Evolutionary conservation across 1,140 invertebrate genomes (phyloP).

Genomic region (Brachionus paranguensis): DNA sequence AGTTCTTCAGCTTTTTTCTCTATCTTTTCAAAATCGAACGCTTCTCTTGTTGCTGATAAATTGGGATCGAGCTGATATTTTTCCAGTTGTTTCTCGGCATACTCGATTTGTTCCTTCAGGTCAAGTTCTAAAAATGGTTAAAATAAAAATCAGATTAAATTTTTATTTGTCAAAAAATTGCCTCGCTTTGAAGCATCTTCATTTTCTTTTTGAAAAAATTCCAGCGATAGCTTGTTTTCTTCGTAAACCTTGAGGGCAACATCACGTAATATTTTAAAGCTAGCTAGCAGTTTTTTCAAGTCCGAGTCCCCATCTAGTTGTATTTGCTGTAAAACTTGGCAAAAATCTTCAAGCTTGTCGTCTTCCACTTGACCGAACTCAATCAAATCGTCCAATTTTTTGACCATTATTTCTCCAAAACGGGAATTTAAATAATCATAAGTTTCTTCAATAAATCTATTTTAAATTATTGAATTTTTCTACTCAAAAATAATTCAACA

Average conservation of each 20-base stretch:
- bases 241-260: not conserved
- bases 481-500: not conserved
- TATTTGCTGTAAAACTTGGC: not conserved
- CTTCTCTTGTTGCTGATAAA: not conserved
- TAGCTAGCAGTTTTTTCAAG: not conserved
- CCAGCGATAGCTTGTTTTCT: not conserved
- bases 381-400: not conserved
- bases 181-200: slow-evolving; percentile 1
- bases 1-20: not conserved
- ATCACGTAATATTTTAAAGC: not conserved
- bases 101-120: slow-evolving; percentile 18
- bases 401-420: not conserved
- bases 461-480: not conserved
- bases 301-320: not conserved
- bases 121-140: not conserved
- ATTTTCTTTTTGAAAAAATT: not conserved
- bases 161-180: not conserved
- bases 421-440: not conserved
- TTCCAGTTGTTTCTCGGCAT: slow-evolving; percentile 5
- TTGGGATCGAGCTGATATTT: slow-evolving; percentile 6
- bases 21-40: slow-evolving; percentile 3
- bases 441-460: not conserved
- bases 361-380: not conserved
- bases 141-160: not conserved
- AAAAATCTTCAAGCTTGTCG: not conserved